Evolutionary conservation across 2,113 vertebrate species (phyloP).

Genomic region (Lagopus leucura): DNA sequence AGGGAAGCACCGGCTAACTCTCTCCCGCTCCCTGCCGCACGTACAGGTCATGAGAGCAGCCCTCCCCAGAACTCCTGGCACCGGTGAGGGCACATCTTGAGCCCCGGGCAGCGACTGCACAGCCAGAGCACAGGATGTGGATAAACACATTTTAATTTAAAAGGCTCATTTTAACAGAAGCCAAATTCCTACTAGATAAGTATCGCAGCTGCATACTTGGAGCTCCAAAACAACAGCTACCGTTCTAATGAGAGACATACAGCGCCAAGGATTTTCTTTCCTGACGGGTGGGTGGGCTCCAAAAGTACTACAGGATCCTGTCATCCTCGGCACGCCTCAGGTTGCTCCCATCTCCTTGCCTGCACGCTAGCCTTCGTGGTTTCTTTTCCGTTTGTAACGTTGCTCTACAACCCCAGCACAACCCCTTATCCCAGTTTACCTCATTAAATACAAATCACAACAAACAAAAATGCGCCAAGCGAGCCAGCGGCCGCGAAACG

Average conservation of each 20-base stretch:
- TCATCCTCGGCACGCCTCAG: background rate
- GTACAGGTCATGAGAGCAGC: background rate
- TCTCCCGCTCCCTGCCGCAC: no score
- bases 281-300: background rate
- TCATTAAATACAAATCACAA: background rate
- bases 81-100: background rate
- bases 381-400: background rate
- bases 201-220: background rate
- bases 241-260: background rate
- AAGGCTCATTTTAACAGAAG: background rate
- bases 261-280: background rate
- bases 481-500: background rate
- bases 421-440: background rate
- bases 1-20: background rate
- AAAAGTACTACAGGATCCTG: background rate
- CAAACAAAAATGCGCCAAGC: background rate
- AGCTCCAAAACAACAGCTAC: background rate
- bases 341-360: background rate
- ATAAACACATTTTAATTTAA: background rate
- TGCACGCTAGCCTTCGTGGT: background rate
- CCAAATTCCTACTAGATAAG: background rate
- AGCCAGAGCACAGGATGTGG: accelerated
- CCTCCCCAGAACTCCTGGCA: background rate
- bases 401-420: accelerated
- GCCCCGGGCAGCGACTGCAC: background rate